Percentiles rank a stretch among this genome's conserved stretches.
phyloP scores from a whole-genome alignment of 2,888 invertebrate genomes.

The Pristionchus exspectatus region DNA sequence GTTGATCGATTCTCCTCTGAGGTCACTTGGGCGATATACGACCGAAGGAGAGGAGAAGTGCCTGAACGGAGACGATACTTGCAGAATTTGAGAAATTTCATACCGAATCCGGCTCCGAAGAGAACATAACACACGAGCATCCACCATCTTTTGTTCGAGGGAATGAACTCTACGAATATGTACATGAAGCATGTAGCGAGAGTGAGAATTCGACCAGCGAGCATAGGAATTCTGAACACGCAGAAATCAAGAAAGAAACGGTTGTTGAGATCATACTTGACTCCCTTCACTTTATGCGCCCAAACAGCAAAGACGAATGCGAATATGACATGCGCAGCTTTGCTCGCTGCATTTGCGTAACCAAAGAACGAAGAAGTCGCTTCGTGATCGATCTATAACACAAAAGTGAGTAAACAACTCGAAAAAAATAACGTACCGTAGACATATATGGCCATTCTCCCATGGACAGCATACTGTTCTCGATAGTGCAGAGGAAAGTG shows the following conservation, averaged over 20 bases:
- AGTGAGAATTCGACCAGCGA: not conserved
- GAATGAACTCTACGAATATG: constrained; percentile 20
- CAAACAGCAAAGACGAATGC: not conserved
- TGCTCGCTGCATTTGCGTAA: not conserved
- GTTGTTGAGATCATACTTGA: not conserved
- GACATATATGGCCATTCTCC: constrained; percentile 33
- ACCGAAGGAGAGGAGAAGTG: not conserved
- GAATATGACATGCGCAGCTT: not conserved
- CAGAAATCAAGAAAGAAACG: too few species aligned
- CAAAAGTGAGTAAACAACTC: too few species aligned
- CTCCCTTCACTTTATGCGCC: not conserved
- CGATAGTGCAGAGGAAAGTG: constrained; percentile 5
- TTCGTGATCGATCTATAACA: constrained; percentile 2
- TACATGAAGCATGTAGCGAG: not conserved
- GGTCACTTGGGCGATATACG: not conserved
- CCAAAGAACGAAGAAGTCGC: constrained; percentile 10
- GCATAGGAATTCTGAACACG: not conserved
- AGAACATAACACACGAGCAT: not conserved
- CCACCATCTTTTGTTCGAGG: not conserved
- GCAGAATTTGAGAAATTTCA: not conserved
- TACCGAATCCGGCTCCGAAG: not conserved
- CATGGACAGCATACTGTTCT: constrained; percentile 1
- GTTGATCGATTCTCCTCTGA: constrained; percentile 14
- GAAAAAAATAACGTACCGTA: not conserved
- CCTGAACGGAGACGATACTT: not conserved